Percentiles rank a stretch among this genome's conserved stretches.
Evolutionary conservation across 2,797 vertebrate genomes (phyloP).

Genomic region (Scomberomorus guttatus): DNA sequence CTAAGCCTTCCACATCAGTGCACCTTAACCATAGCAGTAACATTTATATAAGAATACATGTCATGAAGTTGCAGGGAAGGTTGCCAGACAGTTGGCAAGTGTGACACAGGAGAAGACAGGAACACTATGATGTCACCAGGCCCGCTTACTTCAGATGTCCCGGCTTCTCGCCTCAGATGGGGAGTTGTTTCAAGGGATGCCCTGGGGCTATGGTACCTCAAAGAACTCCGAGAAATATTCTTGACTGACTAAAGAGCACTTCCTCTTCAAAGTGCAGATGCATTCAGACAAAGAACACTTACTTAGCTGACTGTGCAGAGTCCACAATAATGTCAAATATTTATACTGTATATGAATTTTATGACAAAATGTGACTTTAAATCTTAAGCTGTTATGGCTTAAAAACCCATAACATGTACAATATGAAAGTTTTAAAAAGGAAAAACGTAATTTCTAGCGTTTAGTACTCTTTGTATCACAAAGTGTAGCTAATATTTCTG

Average conservation of each 20-base stretch:
- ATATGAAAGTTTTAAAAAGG: not conserved
- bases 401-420: not conserved
- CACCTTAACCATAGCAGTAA: conserved; percentile 16
- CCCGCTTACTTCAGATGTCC: conserved; percentile 66
- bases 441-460: too few relatives aligned
- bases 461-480: not conserved
- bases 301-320: conserved; percentile 49
- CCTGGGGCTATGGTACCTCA: conserved; percentile 71
- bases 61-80: conserved; percentile 67
- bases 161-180: conserved; percentile 60
- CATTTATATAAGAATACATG: conserved; percentile 53
- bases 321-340: conserved; percentile 46
- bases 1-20: not conserved
- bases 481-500: not conserved
- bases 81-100: conserved; percentile 56
- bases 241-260: conserved; percentile 67
- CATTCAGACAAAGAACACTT: conserved; percentile 70
- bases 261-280: conserved; percentile 69
- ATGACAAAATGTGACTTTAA: conserved; percentile 26
- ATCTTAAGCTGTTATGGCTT: conserved; percentile 4
- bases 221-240: conserved; percentile 72
- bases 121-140: conserved; percentile 70
- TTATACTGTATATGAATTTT: conserved; percentile 5
- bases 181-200: conserved; percentile 74
- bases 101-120: conserved; percentile 68